Percentiles rank a stretch among this genome's conserved stretches.
phyloP scores from a whole-genome alignment of 2,797 vertebrate species.

The Bucorvus abyssinicus region DNA sequence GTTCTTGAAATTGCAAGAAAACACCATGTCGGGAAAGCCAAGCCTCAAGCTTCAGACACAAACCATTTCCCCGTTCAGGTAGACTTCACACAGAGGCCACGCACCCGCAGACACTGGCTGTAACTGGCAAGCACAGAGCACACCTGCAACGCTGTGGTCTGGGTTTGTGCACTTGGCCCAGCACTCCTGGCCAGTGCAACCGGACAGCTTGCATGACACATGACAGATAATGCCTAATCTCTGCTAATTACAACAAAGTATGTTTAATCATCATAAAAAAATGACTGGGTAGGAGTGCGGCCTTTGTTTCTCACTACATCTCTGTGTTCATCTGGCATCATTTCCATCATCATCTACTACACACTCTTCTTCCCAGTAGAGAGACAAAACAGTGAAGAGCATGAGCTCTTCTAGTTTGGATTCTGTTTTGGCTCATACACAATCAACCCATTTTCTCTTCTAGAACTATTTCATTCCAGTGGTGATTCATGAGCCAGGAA shows the following conservation, averaged over 20 bases:
- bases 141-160: neutral
- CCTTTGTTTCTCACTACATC: neutral
- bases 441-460: conserved; percentile 50
- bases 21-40: neutral
- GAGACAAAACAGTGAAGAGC: neutral
- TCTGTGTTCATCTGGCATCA: neutral
- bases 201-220: neutral
- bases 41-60: neutral
- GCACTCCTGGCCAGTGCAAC: no score
- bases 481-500: conserved; percentile 45
- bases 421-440: conserved; percentile 50
- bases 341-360: neutral
- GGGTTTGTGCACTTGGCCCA: neutral
- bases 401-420: conserved; percentile 28
- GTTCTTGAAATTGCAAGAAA: neutral
- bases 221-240: neutral
- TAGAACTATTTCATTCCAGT: conserved; percentile 24
- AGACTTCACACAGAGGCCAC: neutral
- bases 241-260: neutral
- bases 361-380: neutral
- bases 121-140: neutral
- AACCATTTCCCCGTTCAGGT: neutral
- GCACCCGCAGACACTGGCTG: accelerated
- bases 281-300: neutral
- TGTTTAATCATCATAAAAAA: neutral